These are phyloP conservation scores for Piezodorus guildinii DNA, from an alignment of 1,140 invertebrate genomes.

Conservation along the genomic window DNA sequence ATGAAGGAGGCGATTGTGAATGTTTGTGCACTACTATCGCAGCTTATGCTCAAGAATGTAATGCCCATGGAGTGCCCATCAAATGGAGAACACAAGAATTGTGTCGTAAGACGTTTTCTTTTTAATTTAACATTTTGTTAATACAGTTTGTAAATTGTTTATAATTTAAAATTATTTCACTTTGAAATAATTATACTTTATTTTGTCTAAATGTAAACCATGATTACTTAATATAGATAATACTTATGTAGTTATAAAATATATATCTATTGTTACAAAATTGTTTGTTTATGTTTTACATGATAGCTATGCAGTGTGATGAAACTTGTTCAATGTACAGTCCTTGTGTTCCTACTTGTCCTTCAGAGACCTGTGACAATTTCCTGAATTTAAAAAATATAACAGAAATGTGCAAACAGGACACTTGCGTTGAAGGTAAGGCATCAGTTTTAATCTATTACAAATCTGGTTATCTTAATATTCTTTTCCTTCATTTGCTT, in stretches of 20 bases:
- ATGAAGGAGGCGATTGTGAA: slow-evolving; percentile 76
- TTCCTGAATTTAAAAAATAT: slow-evolving; percentile 29
- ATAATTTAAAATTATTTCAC: too few species aligned
- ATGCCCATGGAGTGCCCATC: slow-evolving; percentile 52
- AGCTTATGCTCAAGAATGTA: slow-evolving; percentile 73
- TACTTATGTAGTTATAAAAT: too few species aligned
- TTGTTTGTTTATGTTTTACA: too few species aligned
- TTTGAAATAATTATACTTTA: too few species aligned
- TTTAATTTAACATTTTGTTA: not conserved
- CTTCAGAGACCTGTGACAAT: slow-evolving; percentile 72
- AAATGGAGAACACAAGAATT: slow-evolving; percentile 68
- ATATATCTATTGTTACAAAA: too few species aligned
- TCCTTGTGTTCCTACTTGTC: slow-evolving; percentile 69
- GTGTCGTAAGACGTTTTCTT: slow-evolving; percentile 47
- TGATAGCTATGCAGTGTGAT: slow-evolving; percentile 74
- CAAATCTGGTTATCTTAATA: too few species aligned
- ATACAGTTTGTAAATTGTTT: too few species aligned
- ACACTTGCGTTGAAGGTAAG: slow-evolving; percentile 62
- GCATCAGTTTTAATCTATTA: too few species aligned
- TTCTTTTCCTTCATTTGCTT: too few species aligned
- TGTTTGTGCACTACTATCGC: slow-evolving; percentile 79
- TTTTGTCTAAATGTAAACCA: too few species aligned
- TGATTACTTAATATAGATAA: too few species aligned
- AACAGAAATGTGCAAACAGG: slow-evolving; percentile 50
- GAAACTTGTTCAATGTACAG: slow-evolving; percentile 63